Evolutionary conservation across 2,113 vertebrate genomes (phyloP), one percentile per base, ranked within the genome.

Genomic region (Cyanocitta stelleri): DNA sequence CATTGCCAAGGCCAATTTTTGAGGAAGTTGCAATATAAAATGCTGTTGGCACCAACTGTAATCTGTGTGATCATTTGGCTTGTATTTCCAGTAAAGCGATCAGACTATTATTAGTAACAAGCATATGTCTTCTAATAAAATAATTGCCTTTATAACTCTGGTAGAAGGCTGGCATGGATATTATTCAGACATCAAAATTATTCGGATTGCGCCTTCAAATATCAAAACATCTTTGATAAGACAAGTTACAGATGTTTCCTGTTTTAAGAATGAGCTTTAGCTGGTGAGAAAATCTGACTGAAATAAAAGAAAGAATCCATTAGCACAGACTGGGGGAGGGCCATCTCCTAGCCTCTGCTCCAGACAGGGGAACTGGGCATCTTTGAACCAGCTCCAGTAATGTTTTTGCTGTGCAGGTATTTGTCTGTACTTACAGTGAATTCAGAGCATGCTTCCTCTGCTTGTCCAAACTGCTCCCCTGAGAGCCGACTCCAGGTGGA

Each of bases 251-350:
- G 39, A 7, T 26, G 44, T 44, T 48, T 88, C 13, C 19, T 17
- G 2, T 32, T 61, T 75, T 29, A 56, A 68, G 43, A 81, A 58
- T 39, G 55, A 81, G 3, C 43, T 74, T 66, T 35, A 62, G 8
- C 51, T 85, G 62, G 41, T 91, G n/a, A 75, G 55, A 81, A 91
- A 51, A 63, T 77, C 37, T 71, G 35, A 2, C 35, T 87, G 64
- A 94, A 90, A 55, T 44, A 73, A 93, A 82, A 1, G 41, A 41
- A 54, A 1, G 41, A 41, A 54, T 44, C 30, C 2, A 1, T 23
- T 32, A n/a, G 18, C 33, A 39, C 0, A 1, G 43, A 24, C 8
- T 30, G 44, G 18, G 30, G 0, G 1, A 58, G 35, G 30, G 41
- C 33, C 8, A 6, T 64, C 58, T 62, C 26, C 30, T 16, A 61